phyloP scores from a whole-genome alignment of 2,113 vertebrate genomes.

The Elgaria multicarinata region DNA sequence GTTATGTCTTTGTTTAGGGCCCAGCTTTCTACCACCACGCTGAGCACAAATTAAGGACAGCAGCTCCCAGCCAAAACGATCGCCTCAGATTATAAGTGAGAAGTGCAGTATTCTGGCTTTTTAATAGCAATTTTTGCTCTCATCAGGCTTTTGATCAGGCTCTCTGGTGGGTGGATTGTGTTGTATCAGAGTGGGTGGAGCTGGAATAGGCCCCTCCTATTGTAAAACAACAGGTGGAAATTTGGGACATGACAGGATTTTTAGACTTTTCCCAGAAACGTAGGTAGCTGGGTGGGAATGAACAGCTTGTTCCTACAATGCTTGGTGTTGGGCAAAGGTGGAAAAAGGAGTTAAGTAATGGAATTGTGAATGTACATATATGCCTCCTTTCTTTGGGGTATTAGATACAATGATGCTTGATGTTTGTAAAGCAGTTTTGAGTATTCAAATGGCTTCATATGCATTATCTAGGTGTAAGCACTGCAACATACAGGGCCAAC shows the following conservation, averaged over 20 bases:
- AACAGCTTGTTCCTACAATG: background rate
- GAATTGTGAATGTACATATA: background rate
- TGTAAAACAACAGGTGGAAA: constrained; percentile 12
- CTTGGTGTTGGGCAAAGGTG: background rate
- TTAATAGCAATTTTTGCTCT: background rate
- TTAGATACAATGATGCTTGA: background rate
- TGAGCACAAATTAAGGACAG: background rate
- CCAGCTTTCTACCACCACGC: background rate
- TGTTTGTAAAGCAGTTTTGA: background rate
- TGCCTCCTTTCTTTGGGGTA: too few species aligned
- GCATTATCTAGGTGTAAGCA: background rate
- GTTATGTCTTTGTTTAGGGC: background rate
- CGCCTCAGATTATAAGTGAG: background rate
- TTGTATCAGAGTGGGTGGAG: background rate
- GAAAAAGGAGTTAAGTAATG: background rate
- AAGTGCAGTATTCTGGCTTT: background rate
- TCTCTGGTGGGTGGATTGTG: background rate
- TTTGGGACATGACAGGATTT: background rate
- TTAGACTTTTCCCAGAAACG: background rate
- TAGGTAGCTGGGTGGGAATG: background rate
- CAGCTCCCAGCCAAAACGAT: background rate
- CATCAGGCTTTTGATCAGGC: background rate
- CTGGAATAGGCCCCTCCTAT: background rate
- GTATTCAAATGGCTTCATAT: too few species aligned
- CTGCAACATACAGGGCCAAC: background rate